Percentiles rank a stretch among this genome's conserved stretches.
These are phyloP conservation scores for Hartigia nigra DNA, from an alignment of 2,888 invertebrate genomes.

Conservation along the genomic window DNA sequence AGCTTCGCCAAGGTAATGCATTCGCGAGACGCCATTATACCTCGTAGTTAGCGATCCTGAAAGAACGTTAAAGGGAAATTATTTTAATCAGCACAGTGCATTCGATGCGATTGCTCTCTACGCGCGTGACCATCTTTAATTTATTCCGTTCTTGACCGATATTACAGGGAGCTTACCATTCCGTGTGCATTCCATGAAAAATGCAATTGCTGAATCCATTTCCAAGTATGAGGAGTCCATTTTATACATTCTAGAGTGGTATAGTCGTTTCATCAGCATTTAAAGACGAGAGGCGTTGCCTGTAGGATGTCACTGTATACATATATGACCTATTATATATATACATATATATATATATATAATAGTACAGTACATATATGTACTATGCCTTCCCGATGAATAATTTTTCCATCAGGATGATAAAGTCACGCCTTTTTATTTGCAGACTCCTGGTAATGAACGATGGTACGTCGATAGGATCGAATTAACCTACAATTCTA, in stretches of 20 bases:
- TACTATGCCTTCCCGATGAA: not conserved
- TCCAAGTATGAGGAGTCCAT: not conserved
- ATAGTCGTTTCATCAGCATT: not conserved
- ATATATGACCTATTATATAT: not conserved
- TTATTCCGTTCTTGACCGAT: not conserved
- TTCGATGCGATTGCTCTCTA: not conserved
- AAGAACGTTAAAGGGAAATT: not conserved
- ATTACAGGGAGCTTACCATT: not conserved
- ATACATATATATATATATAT: no score
- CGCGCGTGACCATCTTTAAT: not conserved
- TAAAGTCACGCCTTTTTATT: constrained; percentile 27
- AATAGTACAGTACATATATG: not conserved
- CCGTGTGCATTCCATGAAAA: not conserved
- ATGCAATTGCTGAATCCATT: not conserved
- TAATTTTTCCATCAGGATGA: not conserved
- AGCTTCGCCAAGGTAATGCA: constrained; percentile 81
- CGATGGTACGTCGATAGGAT: constrained; percentile 88
- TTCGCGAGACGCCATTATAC: not conserved
- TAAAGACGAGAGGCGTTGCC: no score
- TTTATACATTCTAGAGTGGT: not conserved
- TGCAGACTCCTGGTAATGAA: constrained; percentile 87
- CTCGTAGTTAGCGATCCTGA: not conserved
- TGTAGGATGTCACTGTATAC: not conserved
- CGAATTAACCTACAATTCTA: constrained; percentile 78
- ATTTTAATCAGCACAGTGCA: not conserved